Base-by-base conservation (phyloP, 1,140 invertebrate genomes). In the Pseudomyrmex pallidus region DNA sequence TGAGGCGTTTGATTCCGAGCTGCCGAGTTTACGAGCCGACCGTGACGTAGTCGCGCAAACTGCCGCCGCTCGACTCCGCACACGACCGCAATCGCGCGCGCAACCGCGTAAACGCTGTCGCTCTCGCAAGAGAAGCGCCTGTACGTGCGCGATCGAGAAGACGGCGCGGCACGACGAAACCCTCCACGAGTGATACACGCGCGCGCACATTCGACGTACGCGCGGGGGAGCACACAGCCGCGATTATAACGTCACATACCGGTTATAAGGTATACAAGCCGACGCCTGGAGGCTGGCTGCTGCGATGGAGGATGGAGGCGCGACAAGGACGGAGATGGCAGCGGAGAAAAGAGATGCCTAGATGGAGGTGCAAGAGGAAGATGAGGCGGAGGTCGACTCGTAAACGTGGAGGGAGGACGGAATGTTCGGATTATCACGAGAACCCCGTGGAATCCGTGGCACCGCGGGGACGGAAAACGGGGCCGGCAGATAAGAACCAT, bases 361-460 rank as follows among this genome's bases (percentile, higher is more conserved):
- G 83, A 68, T 44, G 61, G 74, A 57, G 74, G 66, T 17, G 67
- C 50, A 73, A 61, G 10, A 22, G 59, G 52, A 5, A 59, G 59
- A 48, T 70, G 73, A 54, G 68, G 59, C 64, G 61, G 59, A 78
- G 84, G 63, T 67, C 57, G 76, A 20, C 83, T 90, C 80, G 86
- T 73, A 78, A 87, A 92, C 91, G 91, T 89, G 89, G 87, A 70
- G 77, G 86, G 86, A 90, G 90, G 85, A 87, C 89, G 90, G 87
- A 92, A 93, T 91, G 90, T 91, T 91, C 86, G 90, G 89, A 94
- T 93, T 93, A 93, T 93, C 92, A 84, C 87, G 86, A 78, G 85
- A 89, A 90, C 85, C 72, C 76, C 90, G 87, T 85, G 89, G 91
- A 88, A 90, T 88, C 87, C 87, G 89, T 85, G 84, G 82, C 85